Evolutionary conservation across 2,797 vertebrate genomes (phyloP).

Genomic region (Sternarchorhynchus goeldii): DNA sequence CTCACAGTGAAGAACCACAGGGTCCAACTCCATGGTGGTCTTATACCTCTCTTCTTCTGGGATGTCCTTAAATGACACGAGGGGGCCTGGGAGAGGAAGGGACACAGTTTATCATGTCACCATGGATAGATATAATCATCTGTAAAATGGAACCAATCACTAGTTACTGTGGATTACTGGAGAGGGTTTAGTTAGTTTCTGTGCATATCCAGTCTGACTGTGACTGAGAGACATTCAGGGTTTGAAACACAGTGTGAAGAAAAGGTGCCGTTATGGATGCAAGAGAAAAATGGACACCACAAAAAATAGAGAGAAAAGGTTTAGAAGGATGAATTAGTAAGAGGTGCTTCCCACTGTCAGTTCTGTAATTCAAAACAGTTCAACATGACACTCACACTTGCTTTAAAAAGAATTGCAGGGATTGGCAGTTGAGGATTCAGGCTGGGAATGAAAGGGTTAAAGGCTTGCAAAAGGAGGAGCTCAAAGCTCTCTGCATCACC

Average conservation of each 20-base stretch:
- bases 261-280: background rate
- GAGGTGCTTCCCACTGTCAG: background rate
- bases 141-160: background rate
- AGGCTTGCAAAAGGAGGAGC: background rate
- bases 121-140: background rate
- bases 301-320: background rate
- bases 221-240: too few species aligned
- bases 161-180: too few species aligned
- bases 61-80: conserved; percentile 69
- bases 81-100: conserved; percentile 62
- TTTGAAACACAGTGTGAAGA: background rate
- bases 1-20: conserved; percentile 83
- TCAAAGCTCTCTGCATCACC: conserved; percentile 67
- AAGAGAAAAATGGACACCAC: background rate
- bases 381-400: background rate
- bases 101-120: background rate
- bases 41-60: conserved; percentile 72
- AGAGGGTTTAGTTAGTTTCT: background rate
- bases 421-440: background rate
- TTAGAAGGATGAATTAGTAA: background rate
- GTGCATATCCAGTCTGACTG: background rate
- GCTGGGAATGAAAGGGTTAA: background rate
- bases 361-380: conserved; percentile 5
- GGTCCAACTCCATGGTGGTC: conserved; percentile 76
- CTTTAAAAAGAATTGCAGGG: background rate